Base-by-base conservation (phyloP, 1,140 invertebrate species). In the Carposina sasakii region DNA sequence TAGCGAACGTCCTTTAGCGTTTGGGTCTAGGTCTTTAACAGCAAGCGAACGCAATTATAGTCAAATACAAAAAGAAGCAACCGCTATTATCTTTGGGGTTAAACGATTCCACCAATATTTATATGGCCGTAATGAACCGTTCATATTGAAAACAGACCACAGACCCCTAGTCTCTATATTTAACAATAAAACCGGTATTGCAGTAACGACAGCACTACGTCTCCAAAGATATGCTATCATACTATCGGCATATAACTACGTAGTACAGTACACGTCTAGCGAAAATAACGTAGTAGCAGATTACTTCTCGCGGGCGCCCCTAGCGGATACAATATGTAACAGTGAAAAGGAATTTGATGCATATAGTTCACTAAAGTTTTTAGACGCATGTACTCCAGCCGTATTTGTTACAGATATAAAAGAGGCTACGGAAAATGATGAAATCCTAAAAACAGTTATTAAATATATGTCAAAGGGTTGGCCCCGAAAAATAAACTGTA, bases 401-500 rank as follows among this genome's bases (percentile, higher is more conserved):
- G 24, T n/a, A n/a, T n/a, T n/a, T n/a, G n/a, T n/a, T n/a, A n/a
- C n/a, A n/a, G 24, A 28, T 6, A 12, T 6, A 6, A 28, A 6
- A 28, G 12, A 6, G 12, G 24, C 24, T 28, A 28, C 24, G 6
- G 24, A 6, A 28, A 28, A 28, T 6, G 24, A 28, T 28, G 12
- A 28, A 12, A 28, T 12, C 24, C 12, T 28, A 12, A 6, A 6
- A 28, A 28, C 6, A 6, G 24, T 28, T 28, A 28, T 28, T 12
- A 28, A n/a, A n/a, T 28, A 28, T 12, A 28, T 44, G 23, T 8
- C 5, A 37, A 2, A 2, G 6, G 46, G 55, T 22, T 57, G 55
- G 55, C 55, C 55, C 10, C 36, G 30, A 12, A 57, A 53, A 33
- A 41, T 53, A 6, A 41, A 16, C 10, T 40, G 47, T 41, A 12